phyloP scores from a whole-genome alignment of 1,140 invertebrate genomes.

The Liolophura sinensis region DNA sequence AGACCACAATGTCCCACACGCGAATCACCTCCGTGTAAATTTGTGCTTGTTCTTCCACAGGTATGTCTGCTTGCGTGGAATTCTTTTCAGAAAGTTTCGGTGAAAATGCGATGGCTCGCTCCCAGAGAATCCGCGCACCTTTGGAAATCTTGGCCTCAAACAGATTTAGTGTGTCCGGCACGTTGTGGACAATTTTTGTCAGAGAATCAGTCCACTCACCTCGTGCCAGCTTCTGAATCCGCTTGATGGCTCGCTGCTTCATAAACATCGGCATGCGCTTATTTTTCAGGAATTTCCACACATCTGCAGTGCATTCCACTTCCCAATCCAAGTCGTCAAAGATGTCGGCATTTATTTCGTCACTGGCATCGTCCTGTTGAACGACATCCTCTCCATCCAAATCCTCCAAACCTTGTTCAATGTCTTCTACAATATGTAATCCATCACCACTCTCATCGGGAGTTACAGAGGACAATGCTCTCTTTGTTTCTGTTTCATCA shows the following conservation, averaged over 20 bases:
- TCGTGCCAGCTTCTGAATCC: slow-evolving; percentile 5
- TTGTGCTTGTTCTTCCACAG: background rate
- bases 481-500: too few species aligned
- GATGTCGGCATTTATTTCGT: background rate
- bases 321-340: slow-evolving; percentile 12
- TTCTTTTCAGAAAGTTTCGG: slow-evolving; percentile 4
- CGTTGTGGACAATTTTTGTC: background rate
- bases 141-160: slow-evolving; percentile 13
- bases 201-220: slow-evolving; percentile 7
- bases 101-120: slow-evolving; percentile 19
- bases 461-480: too few species aligned
- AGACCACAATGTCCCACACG: slow-evolving; percentile 24
- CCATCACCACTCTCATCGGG: too few species aligned
- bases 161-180: slow-evolving; percentile 4
- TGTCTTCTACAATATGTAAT: too few species aligned
- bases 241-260: slow-evolving; percentile 10
- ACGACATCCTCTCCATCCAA: too few species aligned
- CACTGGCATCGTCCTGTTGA: too few species aligned
- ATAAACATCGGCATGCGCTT: slow-evolving; percentile 1
- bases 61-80: background rate
- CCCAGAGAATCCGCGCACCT: slow-evolving; percentile 17
- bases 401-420: too few species aligned
- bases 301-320: slow-evolving; percentile 20
- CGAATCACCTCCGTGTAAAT: slow-evolving; percentile 25
- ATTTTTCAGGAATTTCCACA: slow-evolving; percentile 16